Evolutionary conservation across 35 echinoderm and acorn worm genomes (phyloP).

Genomic region (Chiridota heheva): DNA sequence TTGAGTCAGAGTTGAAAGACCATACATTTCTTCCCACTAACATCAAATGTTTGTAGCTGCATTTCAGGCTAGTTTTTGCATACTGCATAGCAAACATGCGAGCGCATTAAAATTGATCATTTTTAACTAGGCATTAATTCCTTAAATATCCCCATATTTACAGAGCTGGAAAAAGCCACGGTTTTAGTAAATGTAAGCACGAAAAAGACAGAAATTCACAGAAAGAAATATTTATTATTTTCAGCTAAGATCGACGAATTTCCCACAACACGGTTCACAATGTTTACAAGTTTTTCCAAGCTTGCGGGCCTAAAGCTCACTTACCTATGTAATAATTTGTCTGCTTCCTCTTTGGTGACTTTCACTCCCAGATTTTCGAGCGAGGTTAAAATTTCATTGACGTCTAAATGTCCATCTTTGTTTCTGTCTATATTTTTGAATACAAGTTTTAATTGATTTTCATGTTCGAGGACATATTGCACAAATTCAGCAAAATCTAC

Average conservation of each 20-base stretch:
- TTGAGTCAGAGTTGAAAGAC: background rate
- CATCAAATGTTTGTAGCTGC: too few species aligned
- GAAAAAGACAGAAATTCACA: background rate
- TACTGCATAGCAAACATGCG: too few species aligned
- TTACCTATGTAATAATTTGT: slow-evolving; percentile 94
- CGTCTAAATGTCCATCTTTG: slow-evolving; percentile 84
- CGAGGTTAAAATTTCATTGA: slow-evolving; percentile 76
- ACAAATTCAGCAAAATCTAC: slow-evolving; percentile 99
- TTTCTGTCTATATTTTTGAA: slow-evolving; percentile 93
- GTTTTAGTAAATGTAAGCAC: background rate
- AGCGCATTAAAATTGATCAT: too few species aligned
- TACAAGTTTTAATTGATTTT: slow-evolving; percentile 89
- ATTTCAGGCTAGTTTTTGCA: background rate
- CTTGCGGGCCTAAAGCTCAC: background rate
- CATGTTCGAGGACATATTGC: slow-evolving; percentile 93
- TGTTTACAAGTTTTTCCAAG: too few species aligned
- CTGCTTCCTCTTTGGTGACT: slow-evolving; percentile 85
- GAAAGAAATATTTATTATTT: background rate
- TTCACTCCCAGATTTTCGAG: slow-evolving; percentile 84
- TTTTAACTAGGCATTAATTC: too few species aligned
- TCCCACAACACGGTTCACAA: background rate
- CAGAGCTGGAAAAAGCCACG: background rate
- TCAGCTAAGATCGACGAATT: background rate
- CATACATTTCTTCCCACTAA: background rate
- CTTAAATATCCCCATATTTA: background rate